Base-by-base conservation (phyloP, 2,113 vertebrate species). In the Cebidichthys violaceus region DNA sequence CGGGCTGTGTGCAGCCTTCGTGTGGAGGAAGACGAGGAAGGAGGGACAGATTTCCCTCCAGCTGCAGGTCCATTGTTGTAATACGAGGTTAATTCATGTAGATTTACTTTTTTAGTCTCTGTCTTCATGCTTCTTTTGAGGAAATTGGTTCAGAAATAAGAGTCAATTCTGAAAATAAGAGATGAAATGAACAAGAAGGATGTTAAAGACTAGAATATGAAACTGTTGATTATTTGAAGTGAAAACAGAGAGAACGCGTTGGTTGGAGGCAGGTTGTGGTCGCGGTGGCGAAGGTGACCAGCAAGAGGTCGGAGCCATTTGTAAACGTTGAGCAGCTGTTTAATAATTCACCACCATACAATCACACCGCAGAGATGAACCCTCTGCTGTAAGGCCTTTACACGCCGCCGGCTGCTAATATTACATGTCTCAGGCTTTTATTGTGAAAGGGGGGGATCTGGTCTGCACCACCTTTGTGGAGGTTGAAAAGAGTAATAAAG, bases 271-370 rank as follows among this genome's bases (percentile, higher is more conserved):
- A 4, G 22, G 20, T 52, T 4, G 27, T 61, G 35, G 27, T 24
- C 22, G 29, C 62, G 60, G 20, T 0, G n/a, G 20, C 35, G 55
- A 45, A 55, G 68, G 71, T 4, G 7, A 61, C 11, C 77, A 62
- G 74, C 84, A 57, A 82, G 78, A 65, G 75, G 72, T 77, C 41
- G 9, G 39, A 75, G 79, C 66, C 27, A 5, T 83, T 85, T 76
- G 79, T 79, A 87, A 89, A 90, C 79, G 89, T 81, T 73, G 86
- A 83, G 17, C 13, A 1, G 47, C 66, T 86, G 81, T 67, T 90
- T 31, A 89, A 89, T 90, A 85, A 89, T 90, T 89, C 84, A 22
- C 27, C 33, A 33, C 5, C 33, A 6, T 33, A 33, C 33, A 33
- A 33, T 33, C 33, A 33, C 33, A 1, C 75, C 69, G 82, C 78